These are phyloP conservation scores for Nannobrachium achirus DNA, from an alignment of 2,113 vertebrate species.

Conservation along the genomic window DNA sequence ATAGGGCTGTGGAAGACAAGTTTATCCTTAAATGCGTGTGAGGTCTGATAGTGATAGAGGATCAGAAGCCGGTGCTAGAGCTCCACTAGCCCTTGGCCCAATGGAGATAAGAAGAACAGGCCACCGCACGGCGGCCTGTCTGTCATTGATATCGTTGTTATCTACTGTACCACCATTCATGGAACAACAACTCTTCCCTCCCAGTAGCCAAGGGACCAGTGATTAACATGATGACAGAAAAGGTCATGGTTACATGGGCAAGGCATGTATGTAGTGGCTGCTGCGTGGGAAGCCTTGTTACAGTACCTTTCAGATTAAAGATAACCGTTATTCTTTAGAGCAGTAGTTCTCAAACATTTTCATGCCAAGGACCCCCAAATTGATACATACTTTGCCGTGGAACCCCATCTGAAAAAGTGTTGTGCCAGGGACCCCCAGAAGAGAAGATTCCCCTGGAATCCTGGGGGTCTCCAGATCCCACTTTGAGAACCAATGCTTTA, in stretches of 20 bases:
- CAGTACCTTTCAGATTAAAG: too few relatives aligned
- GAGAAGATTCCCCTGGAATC: too few relatives aligned
- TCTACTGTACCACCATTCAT: constrained; percentile 46
- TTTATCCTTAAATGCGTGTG: constrained; percentile 49
- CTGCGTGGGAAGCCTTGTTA: too few relatives aligned
- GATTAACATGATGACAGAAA: constrained; percentile 45
- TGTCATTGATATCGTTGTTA: constrained; percentile 67
- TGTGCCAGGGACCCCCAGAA: too few relatives aligned
- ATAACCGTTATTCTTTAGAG: too few relatives aligned
- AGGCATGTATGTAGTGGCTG: too few relatives aligned
- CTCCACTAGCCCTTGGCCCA: constrained; percentile 26
- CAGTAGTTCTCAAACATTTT: too few relatives aligned
- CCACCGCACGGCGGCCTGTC: constrained; percentile 53
- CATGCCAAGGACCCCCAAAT: too few relatives aligned
- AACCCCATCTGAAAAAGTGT: too few relatives aligned
- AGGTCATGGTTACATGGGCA: constrained; percentile 22
- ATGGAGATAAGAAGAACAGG: constrained; percentile 70
- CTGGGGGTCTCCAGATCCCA: too few relatives aligned
- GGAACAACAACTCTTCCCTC: constrained; percentile 43
- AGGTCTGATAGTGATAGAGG: constrained; percentile 71
- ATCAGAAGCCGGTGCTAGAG: constrained; percentile 37
- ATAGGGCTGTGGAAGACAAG: constrained; percentile 35
- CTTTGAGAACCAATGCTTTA: too few relatives aligned
- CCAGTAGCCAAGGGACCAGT: constrained; percentile 21
- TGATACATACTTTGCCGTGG: too few relatives aligned